Conservation (phyloP, 2,797 vertebrate genomes). For the Urosaurus nigricauda region DNA sequence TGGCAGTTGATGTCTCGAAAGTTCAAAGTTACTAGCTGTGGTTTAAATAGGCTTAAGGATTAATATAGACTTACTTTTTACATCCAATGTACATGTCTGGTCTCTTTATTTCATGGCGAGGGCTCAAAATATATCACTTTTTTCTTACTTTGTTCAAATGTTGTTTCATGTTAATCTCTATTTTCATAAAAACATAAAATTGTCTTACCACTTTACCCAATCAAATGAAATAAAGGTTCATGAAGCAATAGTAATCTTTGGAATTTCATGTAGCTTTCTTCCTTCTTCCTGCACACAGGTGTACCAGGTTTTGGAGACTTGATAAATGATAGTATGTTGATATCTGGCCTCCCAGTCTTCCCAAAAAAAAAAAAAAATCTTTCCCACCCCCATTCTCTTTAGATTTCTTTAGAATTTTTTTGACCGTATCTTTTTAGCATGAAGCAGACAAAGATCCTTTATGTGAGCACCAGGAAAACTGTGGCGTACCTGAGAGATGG, state of each 20-base stretch:
- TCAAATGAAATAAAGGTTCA: neutral
- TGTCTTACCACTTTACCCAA: neutral
- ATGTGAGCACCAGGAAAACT: neutral
- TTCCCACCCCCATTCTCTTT: too few relatives aligned
- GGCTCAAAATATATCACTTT: neutral
- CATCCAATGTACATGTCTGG: too few relatives aligned
- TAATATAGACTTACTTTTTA: too few relatives aligned
- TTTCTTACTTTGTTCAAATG: neutral
- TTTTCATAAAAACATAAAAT: neutral
- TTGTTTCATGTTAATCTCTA: neutral
- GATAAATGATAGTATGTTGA: neutral
- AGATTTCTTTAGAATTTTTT: neutral
- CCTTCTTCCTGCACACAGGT: too few relatives aligned
- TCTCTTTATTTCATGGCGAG: too few relatives aligned
- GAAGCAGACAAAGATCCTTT: neutral
- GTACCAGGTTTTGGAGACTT: too few relatives aligned
- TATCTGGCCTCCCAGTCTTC: neutral
- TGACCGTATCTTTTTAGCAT: neutral
- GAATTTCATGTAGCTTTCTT: neutral
- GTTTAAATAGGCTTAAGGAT: too few relatives aligned
- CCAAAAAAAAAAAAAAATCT: neutral
- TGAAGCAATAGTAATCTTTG: too few relatives aligned
- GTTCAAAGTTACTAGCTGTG: too few relatives aligned
- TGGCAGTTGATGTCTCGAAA: too few relatives aligned
- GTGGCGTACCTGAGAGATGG: neutral